These are phyloP conservation scores for Suricata suricatta DNA, from an alignment of 2,113 vertebrate species.

Conservation along the genomic window DNA sequence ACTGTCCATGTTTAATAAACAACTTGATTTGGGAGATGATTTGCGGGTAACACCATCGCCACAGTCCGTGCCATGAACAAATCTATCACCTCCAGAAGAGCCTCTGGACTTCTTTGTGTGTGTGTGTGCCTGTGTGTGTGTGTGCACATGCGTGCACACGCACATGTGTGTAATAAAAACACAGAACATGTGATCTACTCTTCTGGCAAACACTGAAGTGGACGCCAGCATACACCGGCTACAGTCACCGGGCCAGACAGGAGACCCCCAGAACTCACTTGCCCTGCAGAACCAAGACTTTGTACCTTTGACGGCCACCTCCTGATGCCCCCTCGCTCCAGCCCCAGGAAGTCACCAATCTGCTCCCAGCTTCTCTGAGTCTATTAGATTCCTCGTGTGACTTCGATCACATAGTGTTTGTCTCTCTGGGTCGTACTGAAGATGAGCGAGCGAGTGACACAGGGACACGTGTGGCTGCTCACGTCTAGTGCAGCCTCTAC, in stretches of 20 bases:
- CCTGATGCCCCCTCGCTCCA: fast-evolving
- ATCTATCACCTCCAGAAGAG: too few species aligned
- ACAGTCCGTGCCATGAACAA: too few species aligned
- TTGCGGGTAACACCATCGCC: too few species aligned
- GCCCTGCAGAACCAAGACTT: background rate
- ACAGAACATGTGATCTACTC: background rate
- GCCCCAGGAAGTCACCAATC: too few species aligned
- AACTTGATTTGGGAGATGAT: too few species aligned
- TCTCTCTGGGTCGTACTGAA: background rate
- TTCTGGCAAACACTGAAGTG: background rate
- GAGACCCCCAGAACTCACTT: background rate
- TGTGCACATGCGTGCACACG: fast-evolving
- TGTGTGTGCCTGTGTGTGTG: too few species aligned
- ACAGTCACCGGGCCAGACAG: fast-evolving
- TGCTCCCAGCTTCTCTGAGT: background rate
- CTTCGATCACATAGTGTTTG: background rate
- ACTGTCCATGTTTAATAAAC: too few species aligned
- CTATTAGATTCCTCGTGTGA: background rate
- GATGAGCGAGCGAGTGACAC: background rate
- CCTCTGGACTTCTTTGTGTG: too few species aligned
- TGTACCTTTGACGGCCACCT: background rate
- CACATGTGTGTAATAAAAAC: background rate
- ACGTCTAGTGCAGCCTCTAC: background rate
- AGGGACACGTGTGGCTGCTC: background rate
- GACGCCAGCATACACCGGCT: background rate